phyloP scores from a whole-genome alignment of 2,113 vertebrate genomes.

The Corythornis cristatus region DNA sequence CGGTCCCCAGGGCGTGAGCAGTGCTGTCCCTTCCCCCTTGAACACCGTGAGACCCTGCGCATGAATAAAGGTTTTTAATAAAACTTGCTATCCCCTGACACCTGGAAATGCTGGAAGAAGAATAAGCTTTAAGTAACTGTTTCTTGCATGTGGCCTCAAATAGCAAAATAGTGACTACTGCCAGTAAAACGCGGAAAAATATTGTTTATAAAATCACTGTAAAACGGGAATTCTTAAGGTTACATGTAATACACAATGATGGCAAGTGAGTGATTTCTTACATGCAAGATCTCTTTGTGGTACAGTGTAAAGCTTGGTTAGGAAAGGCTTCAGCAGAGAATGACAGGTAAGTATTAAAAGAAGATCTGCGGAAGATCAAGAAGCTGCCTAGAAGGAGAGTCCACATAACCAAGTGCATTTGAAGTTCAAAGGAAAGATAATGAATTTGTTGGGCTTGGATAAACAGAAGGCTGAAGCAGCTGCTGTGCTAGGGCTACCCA shows the following conservation, averaged over 20 bases:
- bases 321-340: not conserved
- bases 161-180: not conserved
- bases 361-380: not conserved
- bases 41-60: no score
- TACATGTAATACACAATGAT: not conserved
- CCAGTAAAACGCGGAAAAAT: not conserved
- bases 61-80: no score
- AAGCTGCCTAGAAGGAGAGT: not conserved
- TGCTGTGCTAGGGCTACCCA: not conserved
- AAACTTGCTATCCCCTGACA: no score
- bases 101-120: not conserved
- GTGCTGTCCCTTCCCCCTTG: no score
- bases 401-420: not conserved
- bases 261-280: not conserved
- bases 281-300: not conserved
- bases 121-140: not conserved
- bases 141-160: not conserved
- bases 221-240: not conserved
- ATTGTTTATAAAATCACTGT: not conserved
- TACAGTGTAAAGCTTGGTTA: not conserved
- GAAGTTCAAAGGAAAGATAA: not conserved
- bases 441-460: rapidly evolving
- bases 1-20: no score
- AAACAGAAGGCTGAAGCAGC: not conserved
- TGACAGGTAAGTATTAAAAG: not conserved